Evolutionary conservation across 2,888 invertebrate genomes (phyloP).

Genomic region (Diarsia rubi): DNA sequence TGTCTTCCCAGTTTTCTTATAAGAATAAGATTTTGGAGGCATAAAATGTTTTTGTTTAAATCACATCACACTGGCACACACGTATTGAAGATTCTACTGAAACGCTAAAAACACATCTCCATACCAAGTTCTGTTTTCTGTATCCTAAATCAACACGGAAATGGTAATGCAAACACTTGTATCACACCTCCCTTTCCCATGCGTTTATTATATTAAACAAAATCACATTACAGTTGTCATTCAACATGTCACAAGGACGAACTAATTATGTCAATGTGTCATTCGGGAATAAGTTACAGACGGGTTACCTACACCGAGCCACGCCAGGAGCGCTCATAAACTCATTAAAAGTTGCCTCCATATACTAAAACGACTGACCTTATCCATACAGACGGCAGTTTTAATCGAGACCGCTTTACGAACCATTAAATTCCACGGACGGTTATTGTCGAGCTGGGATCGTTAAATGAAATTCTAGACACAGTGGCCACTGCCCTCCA

Average conservation of each 20-base stretch:
- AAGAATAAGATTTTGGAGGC: constrained; percentile 8
- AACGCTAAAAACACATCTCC: constrained; percentile 33
- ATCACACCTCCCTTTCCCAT: not conserved
- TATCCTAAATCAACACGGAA: constrained; percentile 12
- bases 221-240: constrained; percentile 55
- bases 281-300: constrained; percentile 73
- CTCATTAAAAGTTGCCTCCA: constrained; percentile 88
- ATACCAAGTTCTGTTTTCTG: not conserved
- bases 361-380: constrained; percentile 84
- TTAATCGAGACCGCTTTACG: constrained; percentile 88
- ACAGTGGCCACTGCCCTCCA: constrained; percentile 70
- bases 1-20: constrained; percentile 15
- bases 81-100: not conserved
- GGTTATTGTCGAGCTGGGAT: constrained; percentile 87
- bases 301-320: constrained; percentile 68
- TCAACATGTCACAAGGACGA: constrained; percentile 59
- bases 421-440: constrained; percentile 86
- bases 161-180: constrained; percentile 29
- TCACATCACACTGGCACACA: not conserved
- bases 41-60: constrained; percentile 8
- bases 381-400: constrained; percentile 86
- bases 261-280: constrained; percentile 75
- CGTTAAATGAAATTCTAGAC: constrained; percentile 86
- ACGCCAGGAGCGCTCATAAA: constrained; percentile 82
- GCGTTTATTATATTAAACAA: constrained; percentile 46